These are phyloP conservation scores for Pachyseris speciosa DNA, from an alignment of 64 coral and sea anemone species.

Conservation along the genomic window DNA sequence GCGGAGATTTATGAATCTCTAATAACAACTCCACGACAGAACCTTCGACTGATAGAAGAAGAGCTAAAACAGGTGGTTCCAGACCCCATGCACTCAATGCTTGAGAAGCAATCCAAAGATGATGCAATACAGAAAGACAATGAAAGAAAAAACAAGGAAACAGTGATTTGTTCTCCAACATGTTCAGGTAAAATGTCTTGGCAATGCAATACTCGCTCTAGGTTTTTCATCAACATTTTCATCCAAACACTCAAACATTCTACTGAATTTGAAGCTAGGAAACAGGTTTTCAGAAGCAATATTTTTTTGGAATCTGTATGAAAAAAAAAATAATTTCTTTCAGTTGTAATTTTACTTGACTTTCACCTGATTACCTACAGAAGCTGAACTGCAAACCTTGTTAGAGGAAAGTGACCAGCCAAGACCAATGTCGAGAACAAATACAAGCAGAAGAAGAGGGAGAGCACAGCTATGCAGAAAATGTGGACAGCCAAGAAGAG, in stretches of 20 bases:
- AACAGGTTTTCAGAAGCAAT: not conserved
- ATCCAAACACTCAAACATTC: not conserved
- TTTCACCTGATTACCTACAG: not conserved
- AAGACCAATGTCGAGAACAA: not conserved
- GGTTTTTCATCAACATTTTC: not conserved
- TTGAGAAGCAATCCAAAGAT: conserved; percentile 10
- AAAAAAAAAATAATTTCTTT: not conserved
- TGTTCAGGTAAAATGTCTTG: conserved; percentile 8
- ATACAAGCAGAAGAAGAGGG: not conserved
- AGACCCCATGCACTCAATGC: not conserved
- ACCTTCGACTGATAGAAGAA: not conserved
- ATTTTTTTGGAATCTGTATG: not conserved
- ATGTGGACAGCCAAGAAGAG: not conserved
- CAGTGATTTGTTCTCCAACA: conserved; percentile 34
- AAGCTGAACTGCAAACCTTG: not conserved
- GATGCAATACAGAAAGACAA: not conserved
- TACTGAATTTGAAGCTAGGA: not conserved
- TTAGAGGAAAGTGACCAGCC: not conserved
- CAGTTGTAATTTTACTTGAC: not conserved
- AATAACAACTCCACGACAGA: not conserved
- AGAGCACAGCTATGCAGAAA: not conserved
- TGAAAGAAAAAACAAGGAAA: conserved; percentile 18
- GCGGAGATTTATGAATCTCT: not conserved
- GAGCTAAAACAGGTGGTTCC: conserved; percentile 7
- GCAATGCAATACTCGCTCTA: no score